Evolutionary conservation across 2,113 vertebrate genomes (phyloP).

Genomic region (Pterophyllum scalare): DNA sequence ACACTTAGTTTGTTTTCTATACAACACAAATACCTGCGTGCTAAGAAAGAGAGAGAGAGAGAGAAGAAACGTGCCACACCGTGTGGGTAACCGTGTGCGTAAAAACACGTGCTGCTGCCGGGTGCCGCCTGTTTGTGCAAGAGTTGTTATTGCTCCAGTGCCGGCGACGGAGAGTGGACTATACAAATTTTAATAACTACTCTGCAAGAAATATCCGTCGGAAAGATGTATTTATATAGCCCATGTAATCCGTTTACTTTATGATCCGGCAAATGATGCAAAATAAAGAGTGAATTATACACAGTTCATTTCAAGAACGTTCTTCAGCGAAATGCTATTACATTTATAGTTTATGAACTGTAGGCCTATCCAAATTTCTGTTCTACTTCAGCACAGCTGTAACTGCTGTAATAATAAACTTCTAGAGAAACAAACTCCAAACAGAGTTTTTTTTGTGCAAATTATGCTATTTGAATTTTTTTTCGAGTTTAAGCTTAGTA

Average conservation of each 20-base stretch:
- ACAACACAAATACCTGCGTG: not conserved
- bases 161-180: slow-evolving; percentile 4
- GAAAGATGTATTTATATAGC: not conserved
- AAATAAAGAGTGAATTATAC: not conserved
- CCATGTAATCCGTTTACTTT: not conserved
- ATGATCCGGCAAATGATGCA: not conserved
- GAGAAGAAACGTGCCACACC: not conserved
- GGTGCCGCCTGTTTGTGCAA: slow-evolving; percentile 33
- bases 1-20: not conserved
- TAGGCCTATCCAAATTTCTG: not conserved
- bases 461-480: not conserved
- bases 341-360: not conserved
- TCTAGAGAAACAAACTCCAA: slow-evolving; percentile 1
- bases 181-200: slow-evolving; percentile 14
- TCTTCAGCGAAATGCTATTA: not conserved
- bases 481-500: slow-evolving; percentile 4
- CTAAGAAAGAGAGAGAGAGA: not conserved
- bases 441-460: not conserved
- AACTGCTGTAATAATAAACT: not conserved
- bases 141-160: slow-evolving; percentile 41
- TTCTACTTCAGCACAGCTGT: not conserved
- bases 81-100: slow-evolving; percentile 55
- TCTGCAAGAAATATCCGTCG: slow-evolving; percentile 11
- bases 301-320: not conserved
- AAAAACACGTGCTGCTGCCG: slow-evolving; percentile 73